phyloP scores from a whole-genome alignment of 2,797 vertebrate species.

The Danio aesculapii region DNA sequence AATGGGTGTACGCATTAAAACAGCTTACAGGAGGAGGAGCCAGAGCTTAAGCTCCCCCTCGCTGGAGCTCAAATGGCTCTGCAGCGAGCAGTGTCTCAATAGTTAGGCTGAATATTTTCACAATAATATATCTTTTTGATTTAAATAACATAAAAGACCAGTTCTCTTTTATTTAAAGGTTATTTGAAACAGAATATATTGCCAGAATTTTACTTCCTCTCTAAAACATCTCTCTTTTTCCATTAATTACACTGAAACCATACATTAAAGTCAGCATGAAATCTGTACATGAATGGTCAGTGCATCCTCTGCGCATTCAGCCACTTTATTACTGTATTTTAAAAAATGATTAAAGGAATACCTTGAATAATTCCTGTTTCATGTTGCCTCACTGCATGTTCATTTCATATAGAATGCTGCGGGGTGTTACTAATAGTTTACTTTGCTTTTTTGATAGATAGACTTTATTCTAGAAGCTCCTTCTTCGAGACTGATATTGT shows the following conservation, averaged over 20 bases:
- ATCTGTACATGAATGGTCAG: background rate
- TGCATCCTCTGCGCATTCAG: background rate
- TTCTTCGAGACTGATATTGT: background rate
- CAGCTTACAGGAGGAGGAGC: no score
- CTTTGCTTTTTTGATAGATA: constrained; percentile 25
- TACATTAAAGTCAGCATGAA: background rate
- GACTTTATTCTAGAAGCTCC: constrained; percentile 10
- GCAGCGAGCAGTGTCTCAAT: no score
- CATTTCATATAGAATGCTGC: background rate
- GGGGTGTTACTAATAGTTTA: background rate
- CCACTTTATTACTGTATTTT: background rate
- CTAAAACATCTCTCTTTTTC: background rate
- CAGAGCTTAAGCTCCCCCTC: no score
- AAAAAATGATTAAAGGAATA: background rate
- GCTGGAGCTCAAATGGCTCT: no score
- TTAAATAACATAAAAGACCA: background rate
- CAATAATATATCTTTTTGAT: background rate
- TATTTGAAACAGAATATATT: no score
- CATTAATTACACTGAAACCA: background rate
- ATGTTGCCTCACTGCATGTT: background rate
- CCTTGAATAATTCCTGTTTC: background rate
- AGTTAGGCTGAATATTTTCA: background rate
- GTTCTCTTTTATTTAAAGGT: background rate
- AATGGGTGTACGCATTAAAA: no score
- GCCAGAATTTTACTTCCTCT: background rate